These are phyloP conservation scores for Popillia japonica DNA, from an alignment of 1,140 invertebrate genomes.

Conservation along the genomic window DNA sequence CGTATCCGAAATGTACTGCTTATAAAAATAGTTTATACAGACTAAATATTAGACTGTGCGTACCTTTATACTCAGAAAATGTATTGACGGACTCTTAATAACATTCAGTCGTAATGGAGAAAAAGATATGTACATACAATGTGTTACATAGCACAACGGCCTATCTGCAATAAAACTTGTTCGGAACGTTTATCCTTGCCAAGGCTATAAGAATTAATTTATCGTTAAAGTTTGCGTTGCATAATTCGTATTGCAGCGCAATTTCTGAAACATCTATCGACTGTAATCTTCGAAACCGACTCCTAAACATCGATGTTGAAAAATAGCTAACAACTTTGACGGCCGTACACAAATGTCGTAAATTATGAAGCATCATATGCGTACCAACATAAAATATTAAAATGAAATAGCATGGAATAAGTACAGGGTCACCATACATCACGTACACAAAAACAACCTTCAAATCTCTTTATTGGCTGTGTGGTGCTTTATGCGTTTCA, in stretches of 20 bases:
- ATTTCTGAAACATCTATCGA: not conserved
- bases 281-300: not conserved
- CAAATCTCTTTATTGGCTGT: slow-evolving; percentile 8
- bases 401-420: not conserved
- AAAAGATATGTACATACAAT: too few relatives aligned
- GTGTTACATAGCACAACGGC: too few relatives aligned
- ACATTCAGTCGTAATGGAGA: too few relatives aligned
- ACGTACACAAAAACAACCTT: slow-evolving; percentile 18
- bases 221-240: not conserved
- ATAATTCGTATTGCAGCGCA: not conserved
- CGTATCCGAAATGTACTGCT: too few relatives aligned
- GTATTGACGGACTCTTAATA: too few relatives aligned
- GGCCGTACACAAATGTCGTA: not conserved
- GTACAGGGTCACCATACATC: slow-evolving; percentile 10
- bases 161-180: too few relatives aligned
- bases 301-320: not conserved
- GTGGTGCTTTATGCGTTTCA: slow-evolving; percentile 13
- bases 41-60: too few relatives aligned
- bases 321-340: not conserved
- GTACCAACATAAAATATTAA: not conserved
- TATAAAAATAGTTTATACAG: too few relatives aligned
- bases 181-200: not conserved
- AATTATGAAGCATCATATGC: not conserved
- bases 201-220: slow-evolving; percentile 15
- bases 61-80: too few relatives aligned